Base-by-base conservation (phyloP, 1,140 invertebrate genomes). In the Onthophagus taurus region DNA sequence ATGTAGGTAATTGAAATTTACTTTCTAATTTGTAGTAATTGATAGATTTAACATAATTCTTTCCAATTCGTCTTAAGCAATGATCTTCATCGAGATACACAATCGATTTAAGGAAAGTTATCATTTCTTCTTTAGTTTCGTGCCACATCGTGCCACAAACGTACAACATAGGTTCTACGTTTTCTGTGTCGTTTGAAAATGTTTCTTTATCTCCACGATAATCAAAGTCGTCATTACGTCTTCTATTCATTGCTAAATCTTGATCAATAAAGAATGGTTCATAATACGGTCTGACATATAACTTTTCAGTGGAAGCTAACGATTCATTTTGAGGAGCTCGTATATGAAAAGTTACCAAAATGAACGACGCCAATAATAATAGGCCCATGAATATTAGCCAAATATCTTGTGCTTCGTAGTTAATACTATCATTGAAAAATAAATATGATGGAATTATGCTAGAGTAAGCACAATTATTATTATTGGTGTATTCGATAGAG, bases 101-200 rank as follows among this genome's bases (percentile, higher is more conserved):
- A 53, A 84, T 77, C 47, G 80, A 81, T 53, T 78, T 78, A 21
- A 85, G 65, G 54, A 84, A 76, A 57, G 77, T 74, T 60, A 74
- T 76, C 86, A 92, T 90, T 68, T 93, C 89, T 45, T 83, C 76
- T 46, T 74, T 69, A 0, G 75, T 89, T 68, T 93, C 89, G 57
- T 93, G 89, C 89, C 89, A 93, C 88, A 93, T 91, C 19, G 89
- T 92, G 4, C 85, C 88, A 54, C 88, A 92, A 9, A 80, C 85
- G 62, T 85, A 91, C 44, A 95, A 84, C 48, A 76, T 76, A 31
- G 74, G 13, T 3, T n/a, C 13, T 45, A 33, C 5, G 29, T 24
- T 13, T 26, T 9, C n/a, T n/a, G n/a, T n/a, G n/a, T n/a, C n/a
- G n/a, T n/a, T n/a, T n/a, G n/a, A n/a, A n/a, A n/a, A n/a, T n/a